Evolutionary conservation across 2,888 invertebrate species (phyloP).

Genomic region (Alloplasta piceator): DNA sequence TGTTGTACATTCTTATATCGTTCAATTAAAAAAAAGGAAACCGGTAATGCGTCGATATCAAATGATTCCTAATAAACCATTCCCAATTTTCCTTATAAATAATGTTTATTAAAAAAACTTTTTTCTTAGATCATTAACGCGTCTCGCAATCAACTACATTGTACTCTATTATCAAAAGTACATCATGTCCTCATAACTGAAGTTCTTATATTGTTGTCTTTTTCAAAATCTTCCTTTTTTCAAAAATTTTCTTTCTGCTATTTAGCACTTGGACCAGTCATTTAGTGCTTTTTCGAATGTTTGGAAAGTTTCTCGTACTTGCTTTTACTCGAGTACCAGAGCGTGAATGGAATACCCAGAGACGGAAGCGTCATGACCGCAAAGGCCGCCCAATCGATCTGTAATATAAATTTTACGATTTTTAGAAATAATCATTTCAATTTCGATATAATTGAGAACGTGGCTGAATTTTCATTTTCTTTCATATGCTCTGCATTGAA

Average conservation of each 20-base stretch:
- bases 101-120: conserved; percentile 77
- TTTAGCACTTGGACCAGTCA: conserved; percentile 26
- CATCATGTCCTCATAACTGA: too few species aligned
- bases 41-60: conserved; percentile 1
- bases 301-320: conserved; percentile 94
- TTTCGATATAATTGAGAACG: background rate
- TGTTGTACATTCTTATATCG: conserved; percentile 65
- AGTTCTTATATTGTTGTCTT: conserved; percentile 20
- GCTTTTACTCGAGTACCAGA: conserved; percentile 97
- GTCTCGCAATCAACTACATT: conserved; percentile 71
- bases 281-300: conserved; percentile 86
- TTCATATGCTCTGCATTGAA: background rate
- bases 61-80: background rate
- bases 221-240: conserved; percentile 36
- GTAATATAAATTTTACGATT: conserved; percentile 47
- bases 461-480: background rate
- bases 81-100: conserved; percentile 73
- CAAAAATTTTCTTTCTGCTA: conserved; percentile 15
- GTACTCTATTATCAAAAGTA: too few species aligned
- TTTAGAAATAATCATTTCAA: background rate
- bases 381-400: conserved; percentile 97
- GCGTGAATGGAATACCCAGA: conserved; percentile 95
- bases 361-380: conserved; percentile 98
- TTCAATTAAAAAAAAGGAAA: conserved; percentile 47
- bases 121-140: conserved; percentile 75